A percentile compares a stretch with the other conserved stretches of the same genome.
Evolutionary conservation across 2,797 vertebrate genomes (phyloP).

Genomic region (Rhadinocentrus ornatus): DNA sequence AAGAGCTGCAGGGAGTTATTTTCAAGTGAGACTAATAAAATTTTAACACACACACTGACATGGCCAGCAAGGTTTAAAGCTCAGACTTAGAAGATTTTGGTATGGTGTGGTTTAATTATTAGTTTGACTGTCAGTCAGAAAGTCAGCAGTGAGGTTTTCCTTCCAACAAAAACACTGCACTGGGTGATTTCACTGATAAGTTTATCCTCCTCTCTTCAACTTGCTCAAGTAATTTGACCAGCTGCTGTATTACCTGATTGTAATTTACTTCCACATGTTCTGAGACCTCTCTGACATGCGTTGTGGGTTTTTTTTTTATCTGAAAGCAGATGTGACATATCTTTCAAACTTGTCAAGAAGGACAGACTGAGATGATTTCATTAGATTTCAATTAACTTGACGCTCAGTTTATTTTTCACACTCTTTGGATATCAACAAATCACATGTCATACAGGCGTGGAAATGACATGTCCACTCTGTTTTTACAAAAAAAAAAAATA

Average conservation of each 20-base stretch:
- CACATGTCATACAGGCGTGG: not conserved
- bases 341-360: constrained; percentile 39
- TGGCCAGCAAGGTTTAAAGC: constrained; percentile 9
- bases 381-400: constrained; percentile 34
- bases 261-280: constrained; percentile 39
- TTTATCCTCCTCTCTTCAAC: constrained; percentile 53
- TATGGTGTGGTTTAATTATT: constrained; percentile 28
- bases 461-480: not conserved
- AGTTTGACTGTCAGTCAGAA: constrained; percentile 31
- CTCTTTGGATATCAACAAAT: constrained; percentile 43
- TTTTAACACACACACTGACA: constrained; percentile 18
- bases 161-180: constrained; percentile 63
- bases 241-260: constrained; percentile 52
- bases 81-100: constrained; percentile 19
- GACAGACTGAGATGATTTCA: constrained; percentile 41
- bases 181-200: constrained; percentile 58
- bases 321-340: constrained; percentile 37
- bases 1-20: constrained; percentile 42
- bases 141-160: constrained; percentile 21
- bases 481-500: constrained; percentile 4
- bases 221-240: constrained; percentile 42
- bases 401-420: constrained; percentile 38
- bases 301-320: constrained; percentile 32
- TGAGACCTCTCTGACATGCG: constrained; percentile 21
- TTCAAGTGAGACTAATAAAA: constrained; percentile 22